Base-by-base conservation (phyloP, 2,888 invertebrate genomes). In the Gisinianus flammeolus region DNA sequence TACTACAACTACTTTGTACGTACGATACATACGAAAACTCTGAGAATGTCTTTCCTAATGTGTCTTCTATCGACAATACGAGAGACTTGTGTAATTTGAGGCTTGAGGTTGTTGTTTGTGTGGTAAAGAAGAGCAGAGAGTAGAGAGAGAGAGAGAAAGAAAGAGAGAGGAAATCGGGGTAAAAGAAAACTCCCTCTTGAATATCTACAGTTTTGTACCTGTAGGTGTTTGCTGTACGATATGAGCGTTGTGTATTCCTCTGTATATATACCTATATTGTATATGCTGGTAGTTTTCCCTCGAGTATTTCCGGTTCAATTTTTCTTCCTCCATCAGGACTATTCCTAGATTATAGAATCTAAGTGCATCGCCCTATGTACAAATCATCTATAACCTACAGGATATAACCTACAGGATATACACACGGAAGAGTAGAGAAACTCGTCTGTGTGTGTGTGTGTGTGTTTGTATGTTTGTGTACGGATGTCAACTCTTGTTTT, bases 251-350 rank as follows among this genome's bases (percentile, higher is more conserved):
- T 44, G 44, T 44, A 44, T 16, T 44, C 4, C 56, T 44, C 16
- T 44, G 44, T 44, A 44, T 44, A 19, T 44, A 19, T 19, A 44
- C 19, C 16, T 44, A 19, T 44, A 44, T 16, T 44, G 44, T 44
- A 56, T 67, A 67, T 68, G 24, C 33, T n/a, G n/a, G 19, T 22
- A 56, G n/a, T 56, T n/a, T 33, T 71, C 72, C 58, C 72, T 30
- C 22, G 72, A 58, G 72, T 30, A 72, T 72, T 72, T 31, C 62
- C 62, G 33, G 62, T 62, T 24, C 72, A 62, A 72, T 72, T 72
- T 71, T 22, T 31, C 31, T 54, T 26, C 67, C 70, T 52, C 52
- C 70, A 6, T 69, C 52, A 5, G 1, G 22, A 44, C 35, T 31
- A 4, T 6, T 16, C 10, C 26, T 54, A 24, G 70, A 62, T 26